Evolutionary conservation across 2,888 invertebrate species (phyloP), one percentile per base, ranked within the genome.

Genomic region (Lasioglossum calceatum): DNA sequence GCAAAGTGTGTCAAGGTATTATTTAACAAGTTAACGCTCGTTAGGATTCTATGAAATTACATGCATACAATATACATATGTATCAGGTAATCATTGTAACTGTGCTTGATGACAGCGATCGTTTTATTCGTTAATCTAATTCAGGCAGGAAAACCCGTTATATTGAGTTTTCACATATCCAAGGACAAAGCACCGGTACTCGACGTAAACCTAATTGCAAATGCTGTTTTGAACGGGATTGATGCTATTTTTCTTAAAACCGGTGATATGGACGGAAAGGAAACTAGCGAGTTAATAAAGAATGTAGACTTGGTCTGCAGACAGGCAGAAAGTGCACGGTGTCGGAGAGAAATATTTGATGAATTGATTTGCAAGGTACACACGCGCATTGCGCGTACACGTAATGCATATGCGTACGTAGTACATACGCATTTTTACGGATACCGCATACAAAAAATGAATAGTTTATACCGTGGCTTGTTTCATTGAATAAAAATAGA

Each of bases 221-320:
- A 97, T 93, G 97, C 97, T 77, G 96, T 98, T 39, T 94, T 97
- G 32, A 97, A 97, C 91, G 98, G 97, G 32, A 97, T 96, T 74
- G 98, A 97, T 93, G 96, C 96, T 90, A 96, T 98, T 82, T 96
- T 97, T 95, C 95, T 98, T 73, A 96, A 97, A 1, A 97, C 97
- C 74, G 97, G 97, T 93, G 97, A 97, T 0, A 97, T 97, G 27
- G 96, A 97, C 87, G 97, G 97, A 16, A 92, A 95, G 23, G 96
- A 96, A 91, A 97, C 97, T 0, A 95, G 96, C 8, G 95, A 96
- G 10, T 94, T 96, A 5, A 93, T 96, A 10, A 90, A 93, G 4
- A 95, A 94, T 27, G 92, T 96, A 91, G 95, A 96, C 14, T 93
- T 95, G 86, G 96, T 97, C 32, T 96, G 97, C 88, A 96, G 96